phyloP scores from a whole-genome alignment of 2,888 invertebrate genomes.

The Drymonia ruficornis region DNA sequence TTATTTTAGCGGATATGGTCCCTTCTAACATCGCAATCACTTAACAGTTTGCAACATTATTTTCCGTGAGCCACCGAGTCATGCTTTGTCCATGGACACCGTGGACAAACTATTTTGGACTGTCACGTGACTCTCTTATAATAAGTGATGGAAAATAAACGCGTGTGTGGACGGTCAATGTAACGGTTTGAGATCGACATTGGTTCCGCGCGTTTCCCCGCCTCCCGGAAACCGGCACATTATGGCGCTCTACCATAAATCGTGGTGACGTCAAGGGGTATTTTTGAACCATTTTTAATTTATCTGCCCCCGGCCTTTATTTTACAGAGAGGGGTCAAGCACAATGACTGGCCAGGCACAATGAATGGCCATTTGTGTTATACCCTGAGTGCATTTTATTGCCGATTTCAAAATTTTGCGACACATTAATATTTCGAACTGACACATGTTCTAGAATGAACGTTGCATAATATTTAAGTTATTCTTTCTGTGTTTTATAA shows the following conservation, averaged over 20 bases:
- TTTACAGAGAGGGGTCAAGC: slow-evolving; percentile 79
- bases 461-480: background rate
- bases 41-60: no score
- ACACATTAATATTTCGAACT: slow-evolving; percentile 16
- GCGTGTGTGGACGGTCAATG: slow-evolving; percentile 11
- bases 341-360: slow-evolving; percentile 73
- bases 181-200: slow-evolving; percentile 8
- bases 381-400: slow-evolving; percentile 73
- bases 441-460: background rate
- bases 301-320: slow-evolving; percentile 81
- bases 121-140: no score
- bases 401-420: slow-evolving; percentile 58
- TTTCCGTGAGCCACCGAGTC: no score
- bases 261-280: slow-evolving; percentile 70
- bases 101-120: no score
- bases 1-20: no score
- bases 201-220: slow-evolving; percentile 33
- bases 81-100: no score
- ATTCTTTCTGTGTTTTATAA: background rate
- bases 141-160: background rate
- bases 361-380: slow-evolving; percentile 60
- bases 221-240: slow-evolving; percentile 47
- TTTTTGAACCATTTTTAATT: slow-evolving; percentile 83
- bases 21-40: no score
- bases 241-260: slow-evolving; percentile 51